Evolutionary conservation across 2,797 vertebrate species (phyloP), one percentile per base, ranked within the genome.

Genomic region (Lepus townsendii): DNA sequence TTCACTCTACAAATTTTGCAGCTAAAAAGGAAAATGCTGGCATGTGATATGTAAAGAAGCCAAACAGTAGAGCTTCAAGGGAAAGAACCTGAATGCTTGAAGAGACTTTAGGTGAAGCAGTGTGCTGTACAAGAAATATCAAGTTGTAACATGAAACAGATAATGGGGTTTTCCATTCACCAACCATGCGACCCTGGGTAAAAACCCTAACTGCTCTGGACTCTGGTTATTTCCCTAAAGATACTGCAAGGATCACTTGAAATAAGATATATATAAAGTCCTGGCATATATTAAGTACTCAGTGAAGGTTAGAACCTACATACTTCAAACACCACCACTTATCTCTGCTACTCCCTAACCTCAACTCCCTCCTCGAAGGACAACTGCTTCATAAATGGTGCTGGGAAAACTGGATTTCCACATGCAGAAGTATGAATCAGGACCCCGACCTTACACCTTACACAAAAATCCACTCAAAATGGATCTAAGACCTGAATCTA

Each of bases 1-100:
- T 95, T 91, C 24, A 76, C 52, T 27, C 65, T 78, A 22, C 26
- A 84, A 71, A 14, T 95, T 72, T 42, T 54, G 80, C 6, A 90
- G 38, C 19, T 62, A n/a, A 93, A 75, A 78, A 83, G 62, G 17
- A 8, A 92, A 94, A 89, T 17, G 8, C 52, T 91, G 32, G 24
- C 76, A 95, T n/a, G 69, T 80, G 47, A 68, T 86, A 8, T 88
- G 17, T 82, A 22, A 52, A 77, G 65, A 72, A 91, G 71, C 50
- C 22, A 83, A 94, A 73, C 14, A 65, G 69, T 35, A 83, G 30
- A 77, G 35, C 52, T 73, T 93, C 26, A 73, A 76, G 20, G 30
- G 42, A 92, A 88, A 76, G 54, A 66, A 30, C 8, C 26, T 89
- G 10, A 50, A 22, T 63, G 47, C 42, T 65, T 66, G 24, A 62